A percentile compares a stretch with the other conserved stretches of the same genome.
Conservation (phyloP, 2,113 vertebrate species). For the Zingel zingel region DNA sequence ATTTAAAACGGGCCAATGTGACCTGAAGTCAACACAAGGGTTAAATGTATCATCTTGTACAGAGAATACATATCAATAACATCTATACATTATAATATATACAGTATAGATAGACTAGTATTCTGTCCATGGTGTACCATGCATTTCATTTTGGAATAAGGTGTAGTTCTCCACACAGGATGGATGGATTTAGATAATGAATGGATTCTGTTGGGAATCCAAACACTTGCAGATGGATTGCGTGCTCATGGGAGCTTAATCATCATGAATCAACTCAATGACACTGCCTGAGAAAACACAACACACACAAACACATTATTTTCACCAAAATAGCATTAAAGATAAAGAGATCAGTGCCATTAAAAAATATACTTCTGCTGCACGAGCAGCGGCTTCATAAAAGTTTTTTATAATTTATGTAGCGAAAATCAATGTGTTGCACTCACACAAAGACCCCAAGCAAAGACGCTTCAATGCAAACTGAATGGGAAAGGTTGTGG, state of each 20-base stretch:
- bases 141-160: not conserved
- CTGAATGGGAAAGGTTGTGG: not conserved
- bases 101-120: not conserved
- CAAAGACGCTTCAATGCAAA: not conserved
- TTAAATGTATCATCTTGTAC: no score
- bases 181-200: constrained; percentile 32
- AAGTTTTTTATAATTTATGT: not conserved
- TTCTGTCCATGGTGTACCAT: not conserved
- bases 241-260: constrained; percentile 19
- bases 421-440: not conserved
- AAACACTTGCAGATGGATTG: constrained; percentile 30
- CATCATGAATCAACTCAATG: constrained; percentile 45
- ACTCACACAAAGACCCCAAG: not conserved
- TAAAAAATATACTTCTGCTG: not conserved
- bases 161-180: not conserved
- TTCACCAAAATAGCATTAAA: constrained; percentile 15
- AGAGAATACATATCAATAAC: no score
- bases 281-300: constrained; percentile 5
- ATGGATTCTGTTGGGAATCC: constrained; percentile 19
- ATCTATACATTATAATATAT: no score
- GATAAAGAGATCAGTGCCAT: not conserved
- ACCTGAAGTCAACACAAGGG: no score
- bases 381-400: not conserved
- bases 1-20: no score
- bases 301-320: constrained; percentile 20